phyloP scores from a whole-genome alignment of 2,888 invertebrate genomes.

The Hirtodrosophila duncani region DNA sequence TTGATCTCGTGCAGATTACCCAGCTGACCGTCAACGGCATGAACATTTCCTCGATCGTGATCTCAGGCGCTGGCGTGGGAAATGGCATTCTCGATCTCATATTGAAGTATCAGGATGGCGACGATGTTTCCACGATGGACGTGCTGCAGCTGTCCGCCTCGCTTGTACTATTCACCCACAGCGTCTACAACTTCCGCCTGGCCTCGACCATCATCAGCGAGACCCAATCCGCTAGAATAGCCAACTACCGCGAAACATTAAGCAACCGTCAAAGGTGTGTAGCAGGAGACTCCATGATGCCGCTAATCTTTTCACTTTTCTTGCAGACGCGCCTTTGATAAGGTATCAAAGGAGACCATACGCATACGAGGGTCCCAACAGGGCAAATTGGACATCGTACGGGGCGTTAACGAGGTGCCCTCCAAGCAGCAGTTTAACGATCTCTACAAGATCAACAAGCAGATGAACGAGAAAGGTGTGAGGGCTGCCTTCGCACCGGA shows the following conservation, averaged over 20 bases:
- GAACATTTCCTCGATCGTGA: conserved; percentile 71
- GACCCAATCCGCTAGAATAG: conserved; percentile 53
- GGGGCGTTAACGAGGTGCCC: conserved; percentile 72
- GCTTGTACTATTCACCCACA: conserved; percentile 74
- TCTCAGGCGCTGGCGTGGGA: conserved; percentile 72
- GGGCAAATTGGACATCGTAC: conserved; percentile 73
- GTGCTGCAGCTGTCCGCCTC: conserved; percentile 70
- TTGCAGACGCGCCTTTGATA: conserved; percentile 71
- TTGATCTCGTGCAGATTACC: conserved; percentile 41
- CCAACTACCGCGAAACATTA: conserved; percentile 57
- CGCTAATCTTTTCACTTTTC: background rate
- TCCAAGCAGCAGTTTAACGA: conserved; percentile 74
- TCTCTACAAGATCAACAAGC: conserved; percentile 66
- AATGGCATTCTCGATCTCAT: conserved; percentile 69
- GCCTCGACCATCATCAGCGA: conserved; percentile 69
- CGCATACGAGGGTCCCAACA: conserved; percentile 55
- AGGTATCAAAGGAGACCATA: conserved; percentile 68
- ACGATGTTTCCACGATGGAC: conserved; percentile 63
- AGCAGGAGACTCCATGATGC: background rate
- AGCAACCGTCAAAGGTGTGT: conserved; percentile 71
- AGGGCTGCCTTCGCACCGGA: conserved; percentile 61
- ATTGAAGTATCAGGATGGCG: conserved; percentile 68
- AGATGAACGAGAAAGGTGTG: conserved; percentile 60
- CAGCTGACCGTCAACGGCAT: conserved; percentile 69
- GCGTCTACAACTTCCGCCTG: conserved; percentile 72